Base-by-base conservation (phyloP, 2,113 vertebrate genomes). In the Lathamus discolor region DNA sequence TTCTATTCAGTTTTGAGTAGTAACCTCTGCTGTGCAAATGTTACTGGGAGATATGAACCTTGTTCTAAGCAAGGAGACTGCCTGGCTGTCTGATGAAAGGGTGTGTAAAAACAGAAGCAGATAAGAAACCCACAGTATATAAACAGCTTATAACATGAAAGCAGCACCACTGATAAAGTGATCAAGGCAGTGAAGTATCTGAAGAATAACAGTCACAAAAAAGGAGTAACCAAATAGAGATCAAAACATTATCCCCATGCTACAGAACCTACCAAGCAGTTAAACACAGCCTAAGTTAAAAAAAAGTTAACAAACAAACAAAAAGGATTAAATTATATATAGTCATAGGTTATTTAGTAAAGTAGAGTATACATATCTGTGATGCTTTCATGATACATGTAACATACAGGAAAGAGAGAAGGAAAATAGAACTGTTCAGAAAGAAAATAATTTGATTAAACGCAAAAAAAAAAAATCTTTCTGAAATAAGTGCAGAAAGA, bases 41-140 rank as follows among this genome's bases (percentile, higher is more conserved):
- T 46, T 43, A 79, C 14, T 25, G 24, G 39, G 57, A 94, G 41
- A 78, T 41, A 79, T 1, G 24, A 93, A 81, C 57, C 28, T 86
- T 76, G 35, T 84, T 86, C 83, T 55, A 51, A 81, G 48, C 20
- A 79, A 64, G 23, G 25, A 78, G 61, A 44, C 27, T 64, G 41
- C 57, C 68, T 73, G 76, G 52, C 52, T 95, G 43, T n/a, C 51
- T 92, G n/a, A 72, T 68, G 29, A 86, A 88, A 96, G 84, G 35
- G 31, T 62, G 43, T 93, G 57, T 79, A 57, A 91, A 91, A 96
- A 68, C 62, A 92, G 88, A 89, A 82, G 84, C 29, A 86, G 86
- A 94, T 77, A 95, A 96, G 80, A 90, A 94, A 62, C 16, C 27
- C 73, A 78, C 48, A 92, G 48, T 62, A 86, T 37, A 93, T 73